phyloP scores from a whole-genome alignment of 1,140 invertebrate species.

The Lepidurus apus region DNA sequence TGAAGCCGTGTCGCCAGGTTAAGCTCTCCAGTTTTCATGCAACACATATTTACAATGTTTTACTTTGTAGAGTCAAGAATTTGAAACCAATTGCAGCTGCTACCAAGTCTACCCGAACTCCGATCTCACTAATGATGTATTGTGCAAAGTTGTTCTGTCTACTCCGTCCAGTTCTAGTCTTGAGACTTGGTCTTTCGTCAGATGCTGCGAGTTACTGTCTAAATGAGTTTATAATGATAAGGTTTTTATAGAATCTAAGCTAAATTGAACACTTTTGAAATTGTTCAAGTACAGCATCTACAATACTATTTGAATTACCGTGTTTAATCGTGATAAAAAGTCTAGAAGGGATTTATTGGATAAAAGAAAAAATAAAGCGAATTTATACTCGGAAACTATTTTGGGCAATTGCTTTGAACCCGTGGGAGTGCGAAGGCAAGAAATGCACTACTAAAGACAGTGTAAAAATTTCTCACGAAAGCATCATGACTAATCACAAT shows the following conservation, averaged over 20 bases:
- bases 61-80: not conserved
- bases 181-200: not conserved
- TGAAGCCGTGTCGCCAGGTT: not conserved
- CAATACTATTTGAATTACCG: no score
- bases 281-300: no score
- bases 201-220: not conserved
- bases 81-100: not conserved
- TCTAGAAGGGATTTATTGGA: no score
- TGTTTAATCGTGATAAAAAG: no score
- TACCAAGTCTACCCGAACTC: not conserved
- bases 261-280: no score
- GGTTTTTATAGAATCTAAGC: not conserved
- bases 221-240: conserved; percentile 3
- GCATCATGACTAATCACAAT: no score
- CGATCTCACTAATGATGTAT: not conserved
- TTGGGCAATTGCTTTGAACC: no score
- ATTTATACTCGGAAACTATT: no score
- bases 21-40: not conserved
- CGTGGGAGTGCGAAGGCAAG: no score
- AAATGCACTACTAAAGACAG: no score
- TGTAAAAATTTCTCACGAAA: no score
- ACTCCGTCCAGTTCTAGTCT: not conserved
- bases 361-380: no score
- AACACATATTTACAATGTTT: not conserved
- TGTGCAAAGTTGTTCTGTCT: not conserved